Evolutionary conservation across 2,888 invertebrate species (phyloP).

Genomic region (Scrobipalpa atriplicella): DNA sequence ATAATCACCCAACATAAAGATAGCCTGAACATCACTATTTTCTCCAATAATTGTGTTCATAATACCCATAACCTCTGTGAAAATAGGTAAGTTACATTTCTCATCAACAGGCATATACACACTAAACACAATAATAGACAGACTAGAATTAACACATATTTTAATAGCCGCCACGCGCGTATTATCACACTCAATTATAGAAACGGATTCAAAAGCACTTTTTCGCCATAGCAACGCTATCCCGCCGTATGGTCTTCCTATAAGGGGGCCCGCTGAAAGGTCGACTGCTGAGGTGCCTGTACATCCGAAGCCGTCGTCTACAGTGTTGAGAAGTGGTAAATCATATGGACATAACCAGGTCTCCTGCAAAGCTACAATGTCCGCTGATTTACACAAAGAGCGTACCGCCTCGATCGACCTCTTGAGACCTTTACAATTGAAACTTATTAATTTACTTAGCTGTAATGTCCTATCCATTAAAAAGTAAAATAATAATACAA

Average conservation of each 20-base stretch:
- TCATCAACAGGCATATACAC: conserved; percentile 38
- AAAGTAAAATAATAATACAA: background rate
- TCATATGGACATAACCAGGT: conserved; percentile 33
- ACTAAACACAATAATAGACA: conserved; percentile 30
- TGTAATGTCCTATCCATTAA: conserved; percentile 5
- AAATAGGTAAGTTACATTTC: conserved; percentile 31
- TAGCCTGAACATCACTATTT: background rate
- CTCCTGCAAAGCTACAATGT: conserved; percentile 32
- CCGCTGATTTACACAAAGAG: conserved; percentile 18
- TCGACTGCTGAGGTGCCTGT: conserved; percentile 32
- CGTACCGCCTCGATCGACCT: conserved; percentile 27
- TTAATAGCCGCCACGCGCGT: conserved; percentile 31
- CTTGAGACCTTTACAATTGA: conserved; percentile 32
- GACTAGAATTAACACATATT: background rate
- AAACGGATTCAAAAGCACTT: conserved; percentile 32
- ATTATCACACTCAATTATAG: conserved; percentile 33
- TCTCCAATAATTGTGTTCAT: background rate
- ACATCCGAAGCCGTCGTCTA: conserved; percentile 26
- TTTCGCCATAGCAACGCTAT: conserved; percentile 34
- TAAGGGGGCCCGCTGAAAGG: conserved; percentile 32
- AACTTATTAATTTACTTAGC: conserved; percentile 25
- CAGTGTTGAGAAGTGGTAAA: conserved; percentile 25
- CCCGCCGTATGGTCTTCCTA: conserved; percentile 35
- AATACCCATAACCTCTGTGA: conserved; percentile 30
- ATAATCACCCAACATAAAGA: conserved; percentile 2